Evolutionary conservation across 2,113 vertebrate species (phyloP).

Genomic region (Machaerirhynchus nigripectus): DNA sequence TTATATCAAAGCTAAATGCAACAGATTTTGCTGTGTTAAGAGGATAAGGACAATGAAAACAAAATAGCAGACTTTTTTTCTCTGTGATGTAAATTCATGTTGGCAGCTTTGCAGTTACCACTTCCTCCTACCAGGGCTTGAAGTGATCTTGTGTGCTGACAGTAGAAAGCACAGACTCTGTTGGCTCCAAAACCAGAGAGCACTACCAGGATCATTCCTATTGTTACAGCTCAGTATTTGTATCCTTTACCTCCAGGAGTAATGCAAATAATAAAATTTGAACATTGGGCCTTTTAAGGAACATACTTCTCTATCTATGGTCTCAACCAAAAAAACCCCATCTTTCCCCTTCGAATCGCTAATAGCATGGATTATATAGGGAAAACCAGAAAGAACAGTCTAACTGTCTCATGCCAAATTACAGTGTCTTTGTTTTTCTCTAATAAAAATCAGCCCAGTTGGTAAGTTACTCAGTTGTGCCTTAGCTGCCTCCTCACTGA

Average conservation of each 20-base stretch:
- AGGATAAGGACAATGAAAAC: background rate
- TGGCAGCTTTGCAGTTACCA: background rate
- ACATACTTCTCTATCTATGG: fast-evolving
- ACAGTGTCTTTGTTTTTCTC: background rate
- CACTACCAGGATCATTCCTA: background rate
- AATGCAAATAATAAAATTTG: background rate
- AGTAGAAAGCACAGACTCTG: background rate
- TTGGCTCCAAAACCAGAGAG: background rate
- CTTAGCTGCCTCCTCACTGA: background rate
- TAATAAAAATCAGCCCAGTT: background rate
- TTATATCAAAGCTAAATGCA: background rate
- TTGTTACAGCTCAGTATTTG: background rate
- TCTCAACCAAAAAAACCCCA: background rate
- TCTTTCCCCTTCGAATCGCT: background rate
- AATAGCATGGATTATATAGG: background rate
- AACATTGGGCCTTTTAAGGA: background rate
- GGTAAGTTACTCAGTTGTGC: background rate
- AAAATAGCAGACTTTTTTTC: background rate
- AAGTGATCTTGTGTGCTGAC: background rate
- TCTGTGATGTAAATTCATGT: background rate
- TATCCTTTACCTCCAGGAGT: background rate
- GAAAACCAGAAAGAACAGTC: background rate
- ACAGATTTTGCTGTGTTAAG: background rate
- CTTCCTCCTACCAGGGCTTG: background rate
- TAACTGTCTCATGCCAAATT: background rate